Evolutionary conservation across 2,113 vertebrate genomes (phyloP).

Genomic region (Rafetus swinhoei): DNA sequence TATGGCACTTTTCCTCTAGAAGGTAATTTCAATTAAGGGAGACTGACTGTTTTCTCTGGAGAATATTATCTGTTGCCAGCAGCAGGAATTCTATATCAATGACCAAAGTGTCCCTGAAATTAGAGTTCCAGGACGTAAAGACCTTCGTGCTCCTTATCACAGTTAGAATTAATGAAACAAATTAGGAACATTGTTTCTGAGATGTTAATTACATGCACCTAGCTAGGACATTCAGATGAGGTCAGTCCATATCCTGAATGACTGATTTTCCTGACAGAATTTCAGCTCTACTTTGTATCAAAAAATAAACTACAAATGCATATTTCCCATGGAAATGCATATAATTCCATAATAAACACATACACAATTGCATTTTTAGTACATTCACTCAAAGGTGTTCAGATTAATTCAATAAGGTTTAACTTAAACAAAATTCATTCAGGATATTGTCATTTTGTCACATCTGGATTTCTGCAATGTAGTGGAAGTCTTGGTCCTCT

Average conservation of each 20-base stretch:
- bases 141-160: neutral
- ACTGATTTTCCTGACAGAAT: neutral
- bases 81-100: neutral
- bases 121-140: neutral
- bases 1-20: neutral
- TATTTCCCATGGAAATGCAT: neutral
- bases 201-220: neutral
- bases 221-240: neutral
- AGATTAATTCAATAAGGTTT: neutral
- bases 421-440: neutral
- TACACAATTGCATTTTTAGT: neutral
- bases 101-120: constrained; percentile 25
- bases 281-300: neutral
- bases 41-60: neutral
- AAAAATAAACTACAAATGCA: neutral
- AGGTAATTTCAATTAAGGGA: constrained; percentile 12
- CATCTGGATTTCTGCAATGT: neutral
- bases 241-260: neutral
- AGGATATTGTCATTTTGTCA: neutral
- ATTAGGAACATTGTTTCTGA: constrained; percentile 21
- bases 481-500: neutral
- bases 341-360: neutral
- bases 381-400: neutral
- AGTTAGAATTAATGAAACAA: constrained; percentile 47
- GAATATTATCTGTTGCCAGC: constrained; percentile 14